A percentile compares a stretch with the other conserved stretches of the same genome.
These are phyloP conservation scores for Barypeithes pellucidus DNA, from an alignment of 2,888 invertebrate species.

Conservation along the genomic window DNA sequence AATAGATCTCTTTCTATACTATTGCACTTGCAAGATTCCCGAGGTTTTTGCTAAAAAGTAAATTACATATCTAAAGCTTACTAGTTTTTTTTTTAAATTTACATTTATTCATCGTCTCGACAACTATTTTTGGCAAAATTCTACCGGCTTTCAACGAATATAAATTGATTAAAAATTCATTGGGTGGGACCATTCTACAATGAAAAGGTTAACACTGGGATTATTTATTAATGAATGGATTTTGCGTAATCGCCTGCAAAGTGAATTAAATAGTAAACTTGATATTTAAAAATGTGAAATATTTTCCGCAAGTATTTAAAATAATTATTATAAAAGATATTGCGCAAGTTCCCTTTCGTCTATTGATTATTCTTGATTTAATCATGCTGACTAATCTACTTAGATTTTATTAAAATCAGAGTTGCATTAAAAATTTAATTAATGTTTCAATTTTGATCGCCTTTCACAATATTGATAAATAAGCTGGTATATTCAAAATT, in stretches of 20 bases:
- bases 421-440: constrained; percentile 14
- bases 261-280: constrained; percentile 45
- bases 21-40: too few relatives aligned
- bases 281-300: constrained; percentile 22
- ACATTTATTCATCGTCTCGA: too few relatives aligned
- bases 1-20: too few relatives aligned
- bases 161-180: constrained; percentile 21
- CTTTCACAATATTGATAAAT: neutral
- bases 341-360: constrained; percentile 27
- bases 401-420: constrained; percentile 8
- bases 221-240: constrained; percentile 34
- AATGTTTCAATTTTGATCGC: neutral
- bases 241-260: constrained; percentile 29
- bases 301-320: constrained; percentile 21
- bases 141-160: constrained; percentile 11
- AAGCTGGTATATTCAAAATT: neutral
- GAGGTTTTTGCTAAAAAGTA: too few relatives aligned
- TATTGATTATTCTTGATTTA: constrained; percentile 29
- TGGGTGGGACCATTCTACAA: constrained; percentile 15
- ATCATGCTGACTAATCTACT: constrained; percentile 12
- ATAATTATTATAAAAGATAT: constrained; percentile 23
- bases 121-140: constrained; percentile 11
- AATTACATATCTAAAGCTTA: too few relatives aligned
- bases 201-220: constrained; percentile 35
- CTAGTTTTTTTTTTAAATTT: too few relatives aligned